These are phyloP conservation scores for Apamea monoglypha DNA, from an alignment of 2,888 invertebrate species.

Conservation along the genomic window DNA sequence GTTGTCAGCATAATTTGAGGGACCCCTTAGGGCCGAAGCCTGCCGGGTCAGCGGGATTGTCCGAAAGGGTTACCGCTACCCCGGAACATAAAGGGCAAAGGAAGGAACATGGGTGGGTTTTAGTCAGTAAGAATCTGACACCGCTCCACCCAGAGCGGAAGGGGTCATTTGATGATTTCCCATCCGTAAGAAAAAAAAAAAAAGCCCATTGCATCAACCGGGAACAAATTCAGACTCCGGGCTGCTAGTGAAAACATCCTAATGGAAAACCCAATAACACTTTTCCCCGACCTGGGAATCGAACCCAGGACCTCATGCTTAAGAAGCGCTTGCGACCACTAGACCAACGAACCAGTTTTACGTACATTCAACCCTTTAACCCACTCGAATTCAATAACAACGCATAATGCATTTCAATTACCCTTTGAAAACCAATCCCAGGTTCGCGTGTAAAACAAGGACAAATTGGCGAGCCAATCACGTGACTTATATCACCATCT, in stretches of 20 bases:
- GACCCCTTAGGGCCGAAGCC: no score
- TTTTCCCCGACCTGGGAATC: background rate
- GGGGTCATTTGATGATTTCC: no score
- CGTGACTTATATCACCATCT: constrained; percentile 43
- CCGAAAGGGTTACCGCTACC: no score
- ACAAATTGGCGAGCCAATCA: constrained; percentile 51
- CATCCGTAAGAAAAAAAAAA: no score
- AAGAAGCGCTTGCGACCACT: background rate
- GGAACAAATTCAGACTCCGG: background rate
- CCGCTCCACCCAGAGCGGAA: no score
- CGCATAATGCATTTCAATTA: constrained; percentile 30
- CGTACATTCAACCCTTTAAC: background rate
- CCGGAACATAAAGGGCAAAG: no score
- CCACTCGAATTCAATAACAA: constrained; percentile 10
- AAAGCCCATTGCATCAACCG: background rate
- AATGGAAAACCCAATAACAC: background rate
- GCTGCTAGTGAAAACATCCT: background rate
- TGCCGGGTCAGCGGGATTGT: no score
- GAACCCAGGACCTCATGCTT: background rate
- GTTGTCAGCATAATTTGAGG: no score
- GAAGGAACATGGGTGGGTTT: no score
- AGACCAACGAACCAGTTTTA: background rate
- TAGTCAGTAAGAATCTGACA: no score
- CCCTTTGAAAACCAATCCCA: constrained; percentile 31
- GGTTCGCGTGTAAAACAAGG: constrained; percentile 52